Conservation (phyloP, 2,888 invertebrate genomes). For the Caenorhabditis sulstoni region DNA sequence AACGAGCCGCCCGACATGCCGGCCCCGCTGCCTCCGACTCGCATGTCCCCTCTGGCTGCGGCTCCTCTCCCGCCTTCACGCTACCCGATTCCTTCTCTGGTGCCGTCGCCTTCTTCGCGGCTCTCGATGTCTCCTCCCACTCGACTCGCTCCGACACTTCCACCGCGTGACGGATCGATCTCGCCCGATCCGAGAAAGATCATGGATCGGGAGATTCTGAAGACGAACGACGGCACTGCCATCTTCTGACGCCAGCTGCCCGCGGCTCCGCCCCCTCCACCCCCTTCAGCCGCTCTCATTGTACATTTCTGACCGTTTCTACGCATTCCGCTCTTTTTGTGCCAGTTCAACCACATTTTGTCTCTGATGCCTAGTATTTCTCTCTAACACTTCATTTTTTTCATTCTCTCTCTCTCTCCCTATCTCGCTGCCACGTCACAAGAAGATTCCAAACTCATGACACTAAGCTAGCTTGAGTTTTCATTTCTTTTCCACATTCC, state of each 20-base stretch:
- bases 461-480: neutral
- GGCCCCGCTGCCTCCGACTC: constrained; percentile 28
- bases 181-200: constrained; percentile 14
- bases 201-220: constrained; percentile 36
- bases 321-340: neutral
- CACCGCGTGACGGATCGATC: constrained; percentile 14
- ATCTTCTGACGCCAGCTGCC: constrained; percentile 42
- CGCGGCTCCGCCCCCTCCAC: constrained; percentile 8
- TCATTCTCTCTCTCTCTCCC: constrained; percentile 3
- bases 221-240: constrained; percentile 3
- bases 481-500: constrained; percentile 17
- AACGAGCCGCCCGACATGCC: constrained; percentile 41
- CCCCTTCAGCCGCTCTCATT: constrained; percentile 24
- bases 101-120: neutral
- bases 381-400: constrained; percentile 35
- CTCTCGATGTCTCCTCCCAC: constrained; percentile 47
- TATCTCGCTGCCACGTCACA: constrained; percentile 18
- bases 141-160: constrained; percentile 36
- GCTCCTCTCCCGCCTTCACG: neutral
- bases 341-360: neutral
- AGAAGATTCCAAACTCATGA: constrained; percentile 1
- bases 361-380: neutral
- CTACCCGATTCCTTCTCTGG: neutral
- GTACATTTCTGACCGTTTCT: constrained; percentile 39
- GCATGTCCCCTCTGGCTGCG: neutral